Conservation (phyloP, 2,888 invertebrate genomes). For the Ephialtes manifestator region DNA sequence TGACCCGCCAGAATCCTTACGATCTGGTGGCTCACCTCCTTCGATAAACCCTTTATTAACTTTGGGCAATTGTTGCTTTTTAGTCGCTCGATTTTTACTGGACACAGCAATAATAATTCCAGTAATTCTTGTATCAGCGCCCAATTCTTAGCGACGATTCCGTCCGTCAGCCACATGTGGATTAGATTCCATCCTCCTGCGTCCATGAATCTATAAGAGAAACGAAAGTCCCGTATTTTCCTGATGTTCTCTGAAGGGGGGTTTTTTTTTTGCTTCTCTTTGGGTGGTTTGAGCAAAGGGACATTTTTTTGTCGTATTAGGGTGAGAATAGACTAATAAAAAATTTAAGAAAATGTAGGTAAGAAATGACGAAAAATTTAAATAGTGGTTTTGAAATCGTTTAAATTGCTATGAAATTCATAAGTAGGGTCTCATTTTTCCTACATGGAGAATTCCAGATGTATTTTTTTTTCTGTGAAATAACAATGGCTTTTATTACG, state of each 20-base stretch:
- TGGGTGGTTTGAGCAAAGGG: neutral
- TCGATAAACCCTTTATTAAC: constrained; percentile 94
- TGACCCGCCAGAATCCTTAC: constrained; percentile 92
- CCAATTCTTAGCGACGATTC: constrained; percentile 94
- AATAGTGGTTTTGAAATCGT: neutral
- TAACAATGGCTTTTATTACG: no score
- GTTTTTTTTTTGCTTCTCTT: constrained; percentile 11
- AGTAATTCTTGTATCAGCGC: constrained; percentile 95
- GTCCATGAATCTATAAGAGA: constrained; percentile 91
- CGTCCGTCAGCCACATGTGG: constrained; percentile 96
- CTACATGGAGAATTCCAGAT: neutral
- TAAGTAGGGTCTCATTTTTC: neutral
- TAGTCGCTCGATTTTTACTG: constrained; percentile 95
- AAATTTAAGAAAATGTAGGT: neutral
- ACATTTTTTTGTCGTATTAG: constrained; percentile 13
- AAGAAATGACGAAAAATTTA: neutral
- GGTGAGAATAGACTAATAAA: no score
- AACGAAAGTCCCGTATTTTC: constrained; percentile 55
- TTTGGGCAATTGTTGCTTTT: constrained; percentile 97
- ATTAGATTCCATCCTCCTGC: constrained; percentile 97
- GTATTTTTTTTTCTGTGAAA: neutral
- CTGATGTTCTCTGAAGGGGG: constrained; percentile 12
- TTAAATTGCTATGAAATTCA: neutral
- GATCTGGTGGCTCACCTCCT: constrained; percentile 92
- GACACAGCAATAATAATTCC: constrained; percentile 93